A percentile compares a stretch with the other conserved stretches of the same genome.
phyloP scores from a whole-genome alignment of 2,797 vertebrate species.

The Syndactyla subalaris region DNA sequence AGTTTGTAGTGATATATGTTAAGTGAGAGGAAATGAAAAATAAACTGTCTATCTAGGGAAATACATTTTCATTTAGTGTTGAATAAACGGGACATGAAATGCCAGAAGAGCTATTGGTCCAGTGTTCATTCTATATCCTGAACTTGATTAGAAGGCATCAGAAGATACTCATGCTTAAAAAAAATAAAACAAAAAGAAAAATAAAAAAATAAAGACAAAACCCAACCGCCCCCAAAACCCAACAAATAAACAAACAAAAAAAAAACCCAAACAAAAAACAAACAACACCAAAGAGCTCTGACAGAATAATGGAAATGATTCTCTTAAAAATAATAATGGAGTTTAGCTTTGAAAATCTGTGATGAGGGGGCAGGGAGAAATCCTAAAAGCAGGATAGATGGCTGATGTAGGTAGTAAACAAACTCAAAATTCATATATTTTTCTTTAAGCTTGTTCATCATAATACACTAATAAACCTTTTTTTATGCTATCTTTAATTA shows the following conservation, averaged over 20 bases:
- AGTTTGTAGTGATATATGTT: background rate
- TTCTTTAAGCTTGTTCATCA: background rate
- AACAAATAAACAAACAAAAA: no score
- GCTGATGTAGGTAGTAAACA: background rate
- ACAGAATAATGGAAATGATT: background rate
- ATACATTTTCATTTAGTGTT: background rate
- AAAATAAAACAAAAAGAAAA: background rate
- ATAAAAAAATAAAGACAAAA: no score
- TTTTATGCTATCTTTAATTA: background rate
- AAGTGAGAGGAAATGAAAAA: constrained; percentile 33
- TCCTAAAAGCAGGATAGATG: background rate
- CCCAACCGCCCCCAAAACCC: no score
- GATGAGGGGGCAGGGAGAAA: background rate
- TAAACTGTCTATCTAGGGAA: background rate
- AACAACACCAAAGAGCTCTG: background rate
- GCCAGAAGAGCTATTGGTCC: background rate
- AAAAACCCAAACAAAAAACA: no score
- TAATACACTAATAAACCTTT: background rate
- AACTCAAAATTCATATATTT: background rate
- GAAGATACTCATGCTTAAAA: background rate
- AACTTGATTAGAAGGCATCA: background rate
- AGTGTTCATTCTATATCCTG: background rate
- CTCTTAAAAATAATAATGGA: background rate
- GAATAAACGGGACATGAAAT: constrained; percentile 12
- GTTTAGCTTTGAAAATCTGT: background rate